Base-by-base conservation (phyloP, 2,888 invertebrate species). In the Pollenia griseotomentosa region DNA sequence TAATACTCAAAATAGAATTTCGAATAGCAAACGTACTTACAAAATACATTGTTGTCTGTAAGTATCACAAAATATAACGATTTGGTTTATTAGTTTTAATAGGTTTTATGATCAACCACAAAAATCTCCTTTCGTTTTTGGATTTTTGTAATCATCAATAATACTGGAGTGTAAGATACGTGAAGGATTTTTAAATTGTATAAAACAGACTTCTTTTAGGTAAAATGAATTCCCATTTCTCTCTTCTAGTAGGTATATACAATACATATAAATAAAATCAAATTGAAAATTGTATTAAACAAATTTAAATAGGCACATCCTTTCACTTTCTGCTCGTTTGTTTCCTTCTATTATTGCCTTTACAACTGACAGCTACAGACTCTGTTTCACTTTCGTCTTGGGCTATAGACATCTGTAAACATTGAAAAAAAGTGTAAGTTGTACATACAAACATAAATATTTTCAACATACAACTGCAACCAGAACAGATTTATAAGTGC, bases 381-480 rank as follows among this genome's bases (percentile, higher is more conserved):
- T 55, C 16, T 86, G n/a, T 82, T 84, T 87, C 87, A 87, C 87
- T 87, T 87, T 87, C 87, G 66, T 81, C 87, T 77, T 87, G 68
- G 12, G 59, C 66, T 80, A 46, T 42, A 73, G 55, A 79, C 61
- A 55, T 74, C 44, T 40, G 59, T 48, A 61, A 23, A 42, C 14
- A 55, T 19, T 12, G 55, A 70, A 65, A 57, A 57, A 74, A 74
- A 77, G 68, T 75, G 82, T 77, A 77, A 79, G 46, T 73, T 51
- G 14, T 53, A 44, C 66, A 73, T 61, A 53, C 61, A 77, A 53
- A 23, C 70, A 66, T 23, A 66, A 44, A 71, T 9, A 51, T 14
- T 70, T 42, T 71, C 42, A 68, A 51, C 55, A 77, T 61, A 78
- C 48, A 78, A 77, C 19, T 84, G 78, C 81, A 71, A 59, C 9